These are phyloP conservation scores for Geotrupes spiniger DNA, from an alignment of 2,888 invertebrate genomes.

Conservation along the genomic window DNA sequence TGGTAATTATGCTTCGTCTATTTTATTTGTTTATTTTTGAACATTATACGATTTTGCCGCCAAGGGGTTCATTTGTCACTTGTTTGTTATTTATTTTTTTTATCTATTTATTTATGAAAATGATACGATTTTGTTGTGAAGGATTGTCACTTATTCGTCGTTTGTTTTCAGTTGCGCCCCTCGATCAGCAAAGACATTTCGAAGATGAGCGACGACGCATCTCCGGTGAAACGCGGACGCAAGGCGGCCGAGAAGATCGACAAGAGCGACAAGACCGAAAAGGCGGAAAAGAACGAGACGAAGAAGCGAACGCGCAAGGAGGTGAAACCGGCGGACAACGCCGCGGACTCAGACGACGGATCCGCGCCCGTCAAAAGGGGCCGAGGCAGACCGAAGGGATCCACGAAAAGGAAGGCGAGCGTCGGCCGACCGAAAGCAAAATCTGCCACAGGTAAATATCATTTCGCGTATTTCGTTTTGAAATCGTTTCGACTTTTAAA, in stretches of 20 bases:
- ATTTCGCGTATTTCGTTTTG: background rate
- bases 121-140: too few species aligned
- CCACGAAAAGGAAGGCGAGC: conserved; percentile 52
- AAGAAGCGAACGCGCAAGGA: conserved; percentile 23
- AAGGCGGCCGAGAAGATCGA: conserved; percentile 34
- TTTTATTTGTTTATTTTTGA: too few species aligned
- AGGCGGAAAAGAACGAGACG: conserved; percentile 32
- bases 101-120: too few species aligned
- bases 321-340: conserved; percentile 35
- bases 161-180: too few species aligned
- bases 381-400: conserved; percentile 57
- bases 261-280: conserved; percentile 25
- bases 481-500: background rate
- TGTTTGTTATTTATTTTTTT: conserved; percentile 6
- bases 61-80: background rate
- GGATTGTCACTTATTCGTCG: too few species aligned
- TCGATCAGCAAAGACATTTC: conserved; percentile 1
- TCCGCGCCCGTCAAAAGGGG: conserved; percentile 53
- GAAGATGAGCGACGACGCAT: conserved; percentile 47
- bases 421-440: conserved; percentile 48
- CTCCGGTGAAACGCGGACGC: conserved; percentile 54
- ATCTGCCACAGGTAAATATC: conserved; percentile 23
- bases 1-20: too few species aligned
- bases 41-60: background rate
- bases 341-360: conserved; percentile 38